Evolutionary conservation across 2,888 invertebrate species (phyloP).

Genomic region (Anaspis maculata): DNA sequence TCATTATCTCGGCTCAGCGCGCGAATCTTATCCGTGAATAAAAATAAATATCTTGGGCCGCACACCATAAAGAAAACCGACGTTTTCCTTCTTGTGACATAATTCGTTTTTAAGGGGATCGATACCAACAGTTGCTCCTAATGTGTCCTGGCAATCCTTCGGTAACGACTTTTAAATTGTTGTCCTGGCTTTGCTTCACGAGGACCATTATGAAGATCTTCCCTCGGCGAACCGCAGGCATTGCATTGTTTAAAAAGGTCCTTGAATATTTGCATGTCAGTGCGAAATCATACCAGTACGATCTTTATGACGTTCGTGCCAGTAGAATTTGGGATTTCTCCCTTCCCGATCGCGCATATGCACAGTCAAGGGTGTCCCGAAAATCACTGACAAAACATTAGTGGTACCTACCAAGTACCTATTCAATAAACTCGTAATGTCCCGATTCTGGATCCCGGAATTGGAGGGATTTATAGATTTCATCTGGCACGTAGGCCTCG

Average conservation of each 20-base stretch:
- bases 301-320: conserved; percentile 14
- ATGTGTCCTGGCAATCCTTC: conserved; percentile 37
- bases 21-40: conserved; percentile 14
- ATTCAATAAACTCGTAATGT: too few relatives aligned
- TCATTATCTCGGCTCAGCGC: conserved; percentile 15
- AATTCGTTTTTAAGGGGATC: conserved; percentile 35
- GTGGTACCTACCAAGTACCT: too few relatives aligned
- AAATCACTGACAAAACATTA: too few relatives aligned
- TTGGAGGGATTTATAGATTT: too few relatives aligned
- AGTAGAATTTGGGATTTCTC: conserved; percentile 6
- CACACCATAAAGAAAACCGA: conserved; percentile 17
- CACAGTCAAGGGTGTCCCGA: too few relatives aligned
- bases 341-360: not conserved
- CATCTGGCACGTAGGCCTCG: conserved; percentile 2
- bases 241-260: conserved; percentile 18
- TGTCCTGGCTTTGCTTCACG: conserved; percentile 24
- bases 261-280: conserved; percentile 17
- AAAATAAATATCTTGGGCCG: conserved; percentile 13
- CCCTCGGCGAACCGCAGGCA: conserved; percentile 3
- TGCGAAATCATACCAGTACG: conserved; percentile 7
- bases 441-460: too few relatives aligned
- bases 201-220: conserved; percentile 12
- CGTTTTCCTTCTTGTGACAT: conserved; percentile 26
- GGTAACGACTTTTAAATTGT: conserved; percentile 41
- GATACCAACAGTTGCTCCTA: conserved; percentile 37